Base-by-base conservation (phyloP, 2,797 vertebrate species). In the Poecilia wingei region DNA sequence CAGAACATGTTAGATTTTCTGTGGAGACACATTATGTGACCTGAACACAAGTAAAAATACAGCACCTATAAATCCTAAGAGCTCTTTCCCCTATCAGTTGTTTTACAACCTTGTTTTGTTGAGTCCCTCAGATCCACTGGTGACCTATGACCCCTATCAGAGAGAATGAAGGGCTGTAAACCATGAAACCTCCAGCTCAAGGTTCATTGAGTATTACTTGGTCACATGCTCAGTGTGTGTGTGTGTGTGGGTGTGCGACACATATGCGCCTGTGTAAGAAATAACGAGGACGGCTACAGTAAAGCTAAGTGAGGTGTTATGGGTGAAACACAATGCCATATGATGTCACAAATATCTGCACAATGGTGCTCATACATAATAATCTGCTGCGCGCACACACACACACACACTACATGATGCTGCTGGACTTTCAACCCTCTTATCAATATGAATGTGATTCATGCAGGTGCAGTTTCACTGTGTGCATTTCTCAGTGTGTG, bases 61-160 rank as follows among this genome's bases (percentile, higher is more conserved):
- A 80, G 72, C 83, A 82, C 84, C 87, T 85, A 92, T 93, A 92
- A 93, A 92, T 86, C 80, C 78, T 47, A 45, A 12, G 47, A 55
- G 71, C 72, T 45, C 81, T 77, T 70, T 85, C 49, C 36, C 69
- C 78, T 93, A 93, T 94, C 93, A 88, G 84, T 51, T 41, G 45
- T 88, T 95, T 96, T 95, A 95, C 90, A 89, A 79, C 80, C 87
- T 92, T 95, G 94, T 96, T 95, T 92, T 95, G 86, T 90, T 93
- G 89, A 91, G 86, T 87, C 86, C 46, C 79, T 92, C 81, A 86
- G 85, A 88, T 90, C 77, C 74, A 69, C 85, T 72, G 43, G 76
- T 93, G 84, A 93, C 90, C 92, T 92, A 82, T 89, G 88, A 93
- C 90, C 87, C 88, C 84, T 86, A 92, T 93, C 90, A 90, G 84